Evolutionary conservation across 1,140 invertebrate species (phyloP).

Genomic region (Philopotamus ludificatus): DNA sequence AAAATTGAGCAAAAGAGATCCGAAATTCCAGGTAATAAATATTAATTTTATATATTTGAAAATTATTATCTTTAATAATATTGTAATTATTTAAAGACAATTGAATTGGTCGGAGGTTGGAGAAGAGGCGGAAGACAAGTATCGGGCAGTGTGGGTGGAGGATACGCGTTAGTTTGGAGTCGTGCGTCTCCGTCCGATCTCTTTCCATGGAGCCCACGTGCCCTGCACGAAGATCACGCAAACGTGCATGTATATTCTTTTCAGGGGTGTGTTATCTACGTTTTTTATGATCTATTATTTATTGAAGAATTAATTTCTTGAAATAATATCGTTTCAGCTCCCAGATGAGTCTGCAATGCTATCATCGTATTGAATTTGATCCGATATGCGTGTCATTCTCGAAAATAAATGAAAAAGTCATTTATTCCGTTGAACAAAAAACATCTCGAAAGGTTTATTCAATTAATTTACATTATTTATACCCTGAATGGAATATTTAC

Average conservation of each 20-base stretch:
- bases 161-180: conserved; percentile 47
- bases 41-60: not conserved
- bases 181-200: conserved; percentile 47
- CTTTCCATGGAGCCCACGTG: conserved; percentile 52
- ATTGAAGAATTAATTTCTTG: too few relatives aligned
- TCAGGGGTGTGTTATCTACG: conserved; percentile 44
- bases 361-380: conserved; percentile 39
- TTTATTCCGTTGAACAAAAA: conserved; percentile 40
- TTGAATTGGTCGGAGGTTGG: conserved; percentile 34
- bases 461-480: not conserved
- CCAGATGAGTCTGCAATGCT: conserved; percentile 36
- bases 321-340: conserved; percentile 29
- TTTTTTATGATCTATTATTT: too few relatives aligned
- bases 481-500: not conserved
- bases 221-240: conserved; percentile 48
- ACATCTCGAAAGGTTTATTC: conserved; percentile 37
- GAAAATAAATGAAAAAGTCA: conserved; percentile 35
- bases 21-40: conserved; percentile 36
- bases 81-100: conserved; percentile 24
- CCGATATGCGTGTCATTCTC: conserved; percentile 38
- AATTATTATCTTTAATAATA: not conserved
- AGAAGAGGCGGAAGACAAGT: conserved; percentile 37
- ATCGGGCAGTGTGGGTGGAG: conserved; percentile 41
- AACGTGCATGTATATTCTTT: conserved; percentile 53
- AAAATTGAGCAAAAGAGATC: conserved; percentile 38